Evolutionary conservation across 2,113 vertebrate species (phyloP).

Genomic region (Mustela nigripes): DNA sequence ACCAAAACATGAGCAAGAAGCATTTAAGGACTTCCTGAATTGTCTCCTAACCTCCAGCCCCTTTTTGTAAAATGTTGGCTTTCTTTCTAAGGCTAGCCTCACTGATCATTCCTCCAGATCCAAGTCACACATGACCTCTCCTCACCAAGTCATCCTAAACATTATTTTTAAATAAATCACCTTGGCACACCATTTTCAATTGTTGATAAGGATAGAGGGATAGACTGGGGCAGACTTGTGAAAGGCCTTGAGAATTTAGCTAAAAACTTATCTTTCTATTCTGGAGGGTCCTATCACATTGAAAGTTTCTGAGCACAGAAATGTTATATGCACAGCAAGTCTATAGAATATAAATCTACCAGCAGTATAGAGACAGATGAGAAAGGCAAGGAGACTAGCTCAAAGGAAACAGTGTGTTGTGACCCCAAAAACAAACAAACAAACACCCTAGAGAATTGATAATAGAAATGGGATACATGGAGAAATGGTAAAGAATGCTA

Average conservation of each 20-base stretch:
- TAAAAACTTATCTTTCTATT: neutral
- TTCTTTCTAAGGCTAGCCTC: neutral
- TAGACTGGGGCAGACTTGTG: neutral
- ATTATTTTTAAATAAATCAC: conserved; percentile 38
- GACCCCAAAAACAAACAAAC: neutral
- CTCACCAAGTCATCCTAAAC: neutral
- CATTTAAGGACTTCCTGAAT: neutral
- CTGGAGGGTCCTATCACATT: neutral
- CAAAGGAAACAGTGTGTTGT: neutral
- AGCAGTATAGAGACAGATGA: neutral
- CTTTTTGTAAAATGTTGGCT: conserved; percentile 1
- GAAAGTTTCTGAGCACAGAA: conserved; percentile 47
- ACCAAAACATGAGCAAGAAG: neutral
- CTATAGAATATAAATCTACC: conserved; percentile 35
- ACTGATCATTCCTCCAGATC: neutral
- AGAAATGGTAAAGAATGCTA: neutral
- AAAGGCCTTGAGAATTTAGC: conserved; percentile 18
- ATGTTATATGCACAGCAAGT: neutral
- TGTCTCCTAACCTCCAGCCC: neutral
- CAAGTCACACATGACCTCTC: neutral
- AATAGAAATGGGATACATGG: neutral
- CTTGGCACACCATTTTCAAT: conserved; percentile 3
- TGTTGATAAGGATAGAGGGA: neutral
- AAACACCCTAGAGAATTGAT: neutral
- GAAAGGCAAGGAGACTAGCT: neutral